A percentile compares a stretch with the other conserved stretches of the same genome.
Conservation (phyloP, 2,888 invertebrate genomes). For the Hylaea fasciaria region DNA sequence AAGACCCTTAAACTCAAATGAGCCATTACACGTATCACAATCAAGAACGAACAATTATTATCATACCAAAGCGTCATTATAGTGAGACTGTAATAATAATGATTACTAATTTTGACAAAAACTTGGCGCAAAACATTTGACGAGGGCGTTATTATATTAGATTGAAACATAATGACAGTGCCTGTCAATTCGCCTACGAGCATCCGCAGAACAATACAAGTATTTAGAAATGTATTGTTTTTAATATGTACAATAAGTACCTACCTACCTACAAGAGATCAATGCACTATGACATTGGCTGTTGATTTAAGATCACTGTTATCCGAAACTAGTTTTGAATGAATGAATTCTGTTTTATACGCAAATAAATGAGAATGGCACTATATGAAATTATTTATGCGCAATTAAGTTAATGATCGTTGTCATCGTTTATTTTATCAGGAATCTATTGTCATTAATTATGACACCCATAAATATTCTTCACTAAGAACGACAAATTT, state of each 20-base stretch:
- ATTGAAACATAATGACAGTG: conserved; percentile 70
- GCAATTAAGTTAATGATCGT: conserved; percentile 14
- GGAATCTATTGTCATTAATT: conserved; percentile 10
- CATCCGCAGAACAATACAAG: conserved; percentile 25
- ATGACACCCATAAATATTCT: neutral
- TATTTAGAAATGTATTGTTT: conserved; percentile 48
- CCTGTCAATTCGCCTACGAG: conserved; percentile 60
- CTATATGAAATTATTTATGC: conserved; percentile 5
- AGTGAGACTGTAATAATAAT: conserved; percentile 47
- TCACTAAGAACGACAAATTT: too few species aligned
- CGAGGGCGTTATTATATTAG: conserved; percentile 69
- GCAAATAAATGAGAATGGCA: conserved; percentile 7
- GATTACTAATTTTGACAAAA: conserved; percentile 55
- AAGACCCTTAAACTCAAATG: conserved; percentile 33
- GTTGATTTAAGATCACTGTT: conserved; percentile 49
- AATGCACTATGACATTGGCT: conserved; percentile 59
- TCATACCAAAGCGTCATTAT: conserved; percentile 48
- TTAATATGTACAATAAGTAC: conserved; percentile 32
- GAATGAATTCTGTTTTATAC: conserved; percentile 12
- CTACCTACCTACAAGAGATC: conserved; percentile 48
- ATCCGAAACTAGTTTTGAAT: conserved; percentile 34
- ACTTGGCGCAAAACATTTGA: conserved; percentile 55
- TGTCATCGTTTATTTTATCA: conserved; percentile 14
- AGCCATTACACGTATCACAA: conserved; percentile 44
- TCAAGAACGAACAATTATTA: conserved; percentile 39